Conservation (phyloP, 2,888 invertebrate genomes). For the Drosophila pseudotakahashii region DNA sequence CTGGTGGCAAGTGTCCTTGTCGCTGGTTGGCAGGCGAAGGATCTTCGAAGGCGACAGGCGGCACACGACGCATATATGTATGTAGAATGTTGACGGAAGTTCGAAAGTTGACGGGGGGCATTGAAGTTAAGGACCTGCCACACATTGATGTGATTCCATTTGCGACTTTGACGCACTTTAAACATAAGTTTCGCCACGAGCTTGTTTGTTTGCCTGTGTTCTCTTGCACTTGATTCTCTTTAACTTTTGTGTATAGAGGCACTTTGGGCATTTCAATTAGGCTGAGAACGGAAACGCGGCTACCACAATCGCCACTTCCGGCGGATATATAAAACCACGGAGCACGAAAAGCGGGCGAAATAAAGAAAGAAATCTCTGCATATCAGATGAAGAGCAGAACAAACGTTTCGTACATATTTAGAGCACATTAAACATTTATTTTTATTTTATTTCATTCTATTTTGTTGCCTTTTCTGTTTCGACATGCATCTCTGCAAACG, state of each 20-base stretch:
- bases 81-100: constrained; percentile 23
- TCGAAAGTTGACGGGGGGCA: constrained; percentile 40
- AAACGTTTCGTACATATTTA: constrained; percentile 48
- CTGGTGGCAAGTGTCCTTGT: constrained; percentile 46
- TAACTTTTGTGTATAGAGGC: constrained; percentile 6
- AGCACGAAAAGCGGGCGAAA: background rate
- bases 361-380: constrained; percentile 38
- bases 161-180: constrained; percentile 26
- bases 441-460: constrained; percentile 17
- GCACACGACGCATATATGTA: constrained; percentile 40
- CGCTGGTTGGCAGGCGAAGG: constrained; percentile 5
- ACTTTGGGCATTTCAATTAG: constrained; percentile 36
- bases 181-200: constrained; percentile 8
- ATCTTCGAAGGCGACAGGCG: constrained; percentile 30
- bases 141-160: constrained; percentile 20
- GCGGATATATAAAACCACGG: constrained; percentile 14
- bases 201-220: constrained; percentile 4
- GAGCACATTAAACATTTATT: constrained; percentile 66
- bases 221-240: constrained; percentile 14
- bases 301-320: constrained; percentile 36
- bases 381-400: constrained; percentile 34
- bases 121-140: constrained; percentile 23
- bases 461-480: constrained; percentile 10
- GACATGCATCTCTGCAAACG: constrained; percentile 24
- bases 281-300: constrained; percentile 22